These are phyloP conservation scores for Pachydiplax longipennis DNA, from an alignment of 2,888 invertebrate species.

Conservation along the genomic window DNA sequence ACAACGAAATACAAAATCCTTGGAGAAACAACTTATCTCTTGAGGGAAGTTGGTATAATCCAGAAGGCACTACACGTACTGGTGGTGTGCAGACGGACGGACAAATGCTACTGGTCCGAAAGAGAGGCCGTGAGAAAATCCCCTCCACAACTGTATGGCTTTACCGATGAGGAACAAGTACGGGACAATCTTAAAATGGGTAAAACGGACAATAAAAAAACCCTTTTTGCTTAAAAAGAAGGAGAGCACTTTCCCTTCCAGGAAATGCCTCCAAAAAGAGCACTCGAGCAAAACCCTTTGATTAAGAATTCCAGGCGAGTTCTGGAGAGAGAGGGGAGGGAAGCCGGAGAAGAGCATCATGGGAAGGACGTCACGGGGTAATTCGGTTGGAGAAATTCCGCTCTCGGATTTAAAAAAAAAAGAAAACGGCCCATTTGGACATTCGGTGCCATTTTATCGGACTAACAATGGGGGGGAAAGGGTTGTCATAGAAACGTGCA, in stretches of 20 bases:
- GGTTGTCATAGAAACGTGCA: no score
- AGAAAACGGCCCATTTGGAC: no score
- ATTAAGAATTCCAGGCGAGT: slow-evolving; percentile 32
- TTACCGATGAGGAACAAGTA: no score
- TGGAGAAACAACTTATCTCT: not conserved
- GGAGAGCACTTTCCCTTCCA: not conserved
- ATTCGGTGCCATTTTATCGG: no score
- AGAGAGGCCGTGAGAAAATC: no score
- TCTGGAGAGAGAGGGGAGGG: not conserved
- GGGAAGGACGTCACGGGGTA: not conserved
- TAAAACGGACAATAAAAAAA: not conserved
- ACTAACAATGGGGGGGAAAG: no score
- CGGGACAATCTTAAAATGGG: no score
- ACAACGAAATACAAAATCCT: not conserved
- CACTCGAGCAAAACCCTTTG: slow-evolving; percentile 15
- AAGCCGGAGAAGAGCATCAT: not conserved
- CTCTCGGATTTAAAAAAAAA: no score
- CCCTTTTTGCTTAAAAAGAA: not conserved
- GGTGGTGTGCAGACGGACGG: no score
- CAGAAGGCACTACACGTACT: not conserved
- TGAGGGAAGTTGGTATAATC: not conserved
- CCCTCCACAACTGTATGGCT: no score
- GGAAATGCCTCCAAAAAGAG: not conserved
- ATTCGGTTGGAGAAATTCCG: no score
- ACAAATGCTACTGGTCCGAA: no score